These are phyloP conservation scores for Aphelinus atriplicis DNA, from an alignment of 1,140 invertebrate genomes.

Conservation along the genomic window DNA sequence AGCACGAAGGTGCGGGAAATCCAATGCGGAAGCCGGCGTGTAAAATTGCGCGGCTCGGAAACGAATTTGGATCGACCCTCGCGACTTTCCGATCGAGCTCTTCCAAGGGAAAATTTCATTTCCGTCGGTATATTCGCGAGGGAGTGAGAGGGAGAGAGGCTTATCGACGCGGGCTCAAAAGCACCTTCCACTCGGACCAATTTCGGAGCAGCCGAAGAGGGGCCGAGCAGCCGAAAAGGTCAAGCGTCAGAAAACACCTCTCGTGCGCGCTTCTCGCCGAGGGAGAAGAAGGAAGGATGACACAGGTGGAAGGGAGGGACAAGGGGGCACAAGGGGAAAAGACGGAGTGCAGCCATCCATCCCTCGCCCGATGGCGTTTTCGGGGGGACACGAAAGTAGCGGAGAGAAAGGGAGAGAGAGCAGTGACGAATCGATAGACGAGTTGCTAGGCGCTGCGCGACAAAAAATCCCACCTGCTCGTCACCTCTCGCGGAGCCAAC, in stretches of 20 bases:
- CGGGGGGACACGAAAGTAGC: too few species aligned
- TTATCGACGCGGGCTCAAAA: too few species aligned
- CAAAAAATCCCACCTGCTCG: constrained; percentile 11
- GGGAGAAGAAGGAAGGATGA: neutral
- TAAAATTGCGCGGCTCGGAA: too few species aligned
- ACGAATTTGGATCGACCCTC: too few species aligned
- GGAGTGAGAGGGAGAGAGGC: too few species aligned
- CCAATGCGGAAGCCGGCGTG: too few species aligned
- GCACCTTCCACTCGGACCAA: too few species aligned
- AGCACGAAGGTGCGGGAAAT: too few species aligned
- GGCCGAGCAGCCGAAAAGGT: neutral
- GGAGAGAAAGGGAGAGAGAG: neutral
- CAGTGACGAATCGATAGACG: constrained; percentile 11
- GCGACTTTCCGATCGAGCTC: too few species aligned
- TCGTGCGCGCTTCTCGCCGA: neutral
- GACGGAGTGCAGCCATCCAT: neutral
- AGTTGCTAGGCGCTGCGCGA: neutral
- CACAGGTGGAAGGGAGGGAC: neutral
- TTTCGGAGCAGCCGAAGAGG: neutral
- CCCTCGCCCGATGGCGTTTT: too few species aligned
- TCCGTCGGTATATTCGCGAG: too few species aligned
- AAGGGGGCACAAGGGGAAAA: neutral
- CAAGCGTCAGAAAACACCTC: neutral
- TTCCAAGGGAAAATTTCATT: too few species aligned
- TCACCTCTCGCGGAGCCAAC: neutral